Base-by-base conservation (phyloP, 2,888 invertebrate species). In the Epirrita christyi region DNA sequence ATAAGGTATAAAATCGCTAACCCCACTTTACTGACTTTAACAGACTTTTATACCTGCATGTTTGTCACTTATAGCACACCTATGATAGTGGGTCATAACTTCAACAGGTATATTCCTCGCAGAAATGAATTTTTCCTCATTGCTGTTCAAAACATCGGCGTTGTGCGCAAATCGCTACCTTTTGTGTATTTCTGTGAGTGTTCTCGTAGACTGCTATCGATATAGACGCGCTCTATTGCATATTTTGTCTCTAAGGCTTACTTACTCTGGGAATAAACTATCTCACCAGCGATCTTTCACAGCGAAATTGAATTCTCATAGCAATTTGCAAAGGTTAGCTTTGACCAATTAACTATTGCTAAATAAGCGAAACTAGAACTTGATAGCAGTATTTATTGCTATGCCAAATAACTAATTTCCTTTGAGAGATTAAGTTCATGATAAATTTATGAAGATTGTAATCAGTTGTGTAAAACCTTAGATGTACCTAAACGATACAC, bases 281-380 rank as follows among this genome's bases (percentile, higher is more conserved):
- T 75, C 68, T 59, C 52, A 63, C 66, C 64, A 56, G 59, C 54
- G 58, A 69, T 72, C 69, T 71, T 67, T 62, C 59, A 55, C 64
- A 68, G 65, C 66, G 51, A 70, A 75, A 75, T 73, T 71, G 63
- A 72, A 76, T 71, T 76, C 75, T 69, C 68, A 64, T 66, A 63
- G 64, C 61, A 63, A 70, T 69, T 72, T 61, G 61, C 62, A 71
- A 76, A 75, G 72, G 76, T 74, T 74, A 73, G 66, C 63, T 73
- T 65, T 69, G 70, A 68, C 71, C 78, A 80, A 83, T 83, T 79
- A 80, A 70, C 58, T 64, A 62, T 78, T 76, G 67, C 66, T 70
- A 75, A 77, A 79, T 72, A 70, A 70, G 68, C 63, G 63, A 66
- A 72, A 70, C 66, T 66, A 52, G 66, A 50, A 66, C 65, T 59